Percentiles rank a stretch among this genome's conserved stretches.
Evolutionary conservation across 64 coral and sea anemone species (phyloP).

Genomic region (Platygyra sinensis): DNA sequence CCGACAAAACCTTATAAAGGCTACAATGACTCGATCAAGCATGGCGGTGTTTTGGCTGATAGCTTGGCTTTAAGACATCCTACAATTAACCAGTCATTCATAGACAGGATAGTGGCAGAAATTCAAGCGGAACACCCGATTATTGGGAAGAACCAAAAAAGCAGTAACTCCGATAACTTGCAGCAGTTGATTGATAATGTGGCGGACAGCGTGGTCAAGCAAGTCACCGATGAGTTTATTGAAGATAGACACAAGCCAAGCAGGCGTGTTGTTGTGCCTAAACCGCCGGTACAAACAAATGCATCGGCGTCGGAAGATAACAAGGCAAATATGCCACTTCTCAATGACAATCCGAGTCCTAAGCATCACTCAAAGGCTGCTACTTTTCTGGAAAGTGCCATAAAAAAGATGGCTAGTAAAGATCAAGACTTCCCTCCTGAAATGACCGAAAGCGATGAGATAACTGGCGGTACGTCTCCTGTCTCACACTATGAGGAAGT

Average conservation of each 20-base stretch:
- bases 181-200: constrained; percentile 53
- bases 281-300: neutral
- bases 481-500: neutral
- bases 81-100: constrained; percentile 30
- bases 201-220: constrained; percentile 57
- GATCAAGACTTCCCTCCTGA: neutral
- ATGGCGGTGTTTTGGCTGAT: neutral
- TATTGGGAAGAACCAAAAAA: neutral
- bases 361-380: neutral
- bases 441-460: neutral
- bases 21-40: neutral
- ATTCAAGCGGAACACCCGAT: constrained; percentile 23
- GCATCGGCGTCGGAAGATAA: neutral
- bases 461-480: neutral
- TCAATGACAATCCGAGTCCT: neutral
- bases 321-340: neutral
- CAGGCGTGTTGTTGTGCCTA: constrained; percentile 4
- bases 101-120: constrained; percentile 28
- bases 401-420: neutral
- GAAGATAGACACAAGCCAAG: neutral
- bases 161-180: neutral
- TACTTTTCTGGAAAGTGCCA: neutral
- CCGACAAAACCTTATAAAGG: neutral
- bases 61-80: neutral
- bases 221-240: constrained; percentile 40